phyloP scores from a whole-genome alignment of 2,888 invertebrate genomes.

The Tiliacea citrago region DNA sequence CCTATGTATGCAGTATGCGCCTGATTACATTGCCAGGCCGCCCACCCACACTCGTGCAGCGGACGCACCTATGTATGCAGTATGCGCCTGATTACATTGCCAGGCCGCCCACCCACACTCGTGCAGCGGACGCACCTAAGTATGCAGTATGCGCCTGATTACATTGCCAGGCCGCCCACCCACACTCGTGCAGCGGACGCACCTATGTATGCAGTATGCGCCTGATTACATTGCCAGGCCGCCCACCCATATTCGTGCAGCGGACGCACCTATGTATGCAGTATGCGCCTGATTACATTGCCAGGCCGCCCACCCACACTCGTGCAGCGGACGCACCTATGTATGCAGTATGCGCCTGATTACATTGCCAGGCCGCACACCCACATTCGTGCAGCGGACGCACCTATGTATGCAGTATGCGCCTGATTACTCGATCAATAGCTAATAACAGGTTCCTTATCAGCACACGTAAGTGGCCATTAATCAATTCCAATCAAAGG shows the following conservation, averaged over 20 bases:
- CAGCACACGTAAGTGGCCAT: constrained; percentile 32
- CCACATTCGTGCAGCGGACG: background rate
- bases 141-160: no score
- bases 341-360: constrained; percentile 26
- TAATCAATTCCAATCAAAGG: constrained; percentile 45
- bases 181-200: background rate
- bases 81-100: no score
- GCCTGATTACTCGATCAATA: constrained; percentile 27
- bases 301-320: no score
- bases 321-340: constrained; percentile 7
- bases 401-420: constrained; percentile 15
- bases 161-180: no score
- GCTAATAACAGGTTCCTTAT: constrained; percentile 36
- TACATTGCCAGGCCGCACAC: background rate
- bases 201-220: no score
- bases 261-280: constrained; percentile 15
- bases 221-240: no score
- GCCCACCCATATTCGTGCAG: background rate
- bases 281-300: constrained; percentile 25
- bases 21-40: no score
- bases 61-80: no score
- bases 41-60: no score
- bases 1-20: no score
- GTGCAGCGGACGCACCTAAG: no score
- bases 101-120: no score